A percentile compares a stretch with the other conserved stretches of the same genome.
Evolutionary conservation across 2,113 vertebrate genomes (phyloP).

Genomic region (Oreocharis arfaki): DNA sequence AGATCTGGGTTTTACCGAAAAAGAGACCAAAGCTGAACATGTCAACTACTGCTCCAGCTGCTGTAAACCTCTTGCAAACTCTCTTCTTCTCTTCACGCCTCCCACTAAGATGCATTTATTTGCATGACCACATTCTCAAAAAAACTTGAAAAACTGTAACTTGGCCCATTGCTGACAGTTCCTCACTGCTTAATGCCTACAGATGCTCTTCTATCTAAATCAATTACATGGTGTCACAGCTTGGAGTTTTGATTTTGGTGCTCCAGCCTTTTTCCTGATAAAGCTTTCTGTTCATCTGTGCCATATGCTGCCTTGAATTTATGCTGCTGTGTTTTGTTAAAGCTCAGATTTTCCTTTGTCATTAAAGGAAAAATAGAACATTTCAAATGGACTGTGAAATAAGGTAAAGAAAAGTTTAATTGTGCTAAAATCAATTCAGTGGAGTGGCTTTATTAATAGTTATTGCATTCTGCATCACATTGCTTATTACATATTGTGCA

Average conservation of each 20-base stretch:
- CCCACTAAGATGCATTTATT: background rate
- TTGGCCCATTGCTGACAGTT: background rate
- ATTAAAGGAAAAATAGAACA: conserved; percentile 51
- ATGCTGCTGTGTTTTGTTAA: conserved; percentile 60
- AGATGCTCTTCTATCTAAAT: background rate
- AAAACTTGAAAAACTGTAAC: background rate
- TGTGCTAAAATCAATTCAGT: conserved; percentile 59
- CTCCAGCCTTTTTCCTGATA: background rate
- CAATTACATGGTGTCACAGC: background rate
- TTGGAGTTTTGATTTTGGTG: conserved; percentile 17
- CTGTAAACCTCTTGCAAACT: background rate
- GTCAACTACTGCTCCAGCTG: background rate
- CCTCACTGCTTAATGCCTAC: background rate
- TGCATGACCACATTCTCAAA: background rate
- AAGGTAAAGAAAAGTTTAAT: conserved; percentile 73
- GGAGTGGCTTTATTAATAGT: conserved; percentile 61
- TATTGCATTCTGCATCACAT: conserved; percentile 46
- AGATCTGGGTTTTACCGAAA: background rate
- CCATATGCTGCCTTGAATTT: conserved; percentile 57
- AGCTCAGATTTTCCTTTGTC: conserved; percentile 48
- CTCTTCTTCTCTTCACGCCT: background rate
- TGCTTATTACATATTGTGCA: conserved; percentile 45
- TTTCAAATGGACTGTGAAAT: conserved; percentile 75
- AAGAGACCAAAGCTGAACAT: background rate
- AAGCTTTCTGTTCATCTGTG: background rate